Conservation (phyloP, 2,113 vertebrate genomes). For the Cyphomyrus discorhynchus region DNA sequence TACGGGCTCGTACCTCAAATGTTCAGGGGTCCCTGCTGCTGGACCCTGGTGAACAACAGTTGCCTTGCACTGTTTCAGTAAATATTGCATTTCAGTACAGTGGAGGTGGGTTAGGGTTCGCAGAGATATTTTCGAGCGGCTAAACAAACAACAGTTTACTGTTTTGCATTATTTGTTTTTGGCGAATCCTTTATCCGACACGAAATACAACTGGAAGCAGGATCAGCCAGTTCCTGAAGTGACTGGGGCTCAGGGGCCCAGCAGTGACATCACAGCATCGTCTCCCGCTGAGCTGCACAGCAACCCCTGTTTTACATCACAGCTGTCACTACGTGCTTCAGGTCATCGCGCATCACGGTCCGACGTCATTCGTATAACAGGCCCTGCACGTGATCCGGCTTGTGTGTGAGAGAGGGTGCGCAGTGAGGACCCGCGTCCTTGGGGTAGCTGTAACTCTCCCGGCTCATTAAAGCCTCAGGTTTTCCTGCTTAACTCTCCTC, state of each 20-base stretch:
- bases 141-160: background rate
- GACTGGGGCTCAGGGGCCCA: background rate
- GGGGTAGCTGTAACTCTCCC: background rate
- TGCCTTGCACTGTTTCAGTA: background rate
- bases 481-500: background rate
- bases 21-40: background rate
- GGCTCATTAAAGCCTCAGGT: background rate
- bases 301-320: background rate
- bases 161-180: background rate
- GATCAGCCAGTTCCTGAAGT: background rate
- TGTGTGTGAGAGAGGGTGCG: background rate
- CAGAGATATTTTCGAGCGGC: background rate
- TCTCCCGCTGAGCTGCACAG: background rate
- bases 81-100: background rate
- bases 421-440: background rate
- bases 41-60: background rate
- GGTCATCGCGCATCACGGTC: background rate
- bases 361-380: background rate
- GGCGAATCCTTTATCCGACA: background rate
- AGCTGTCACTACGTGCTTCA: background rate
- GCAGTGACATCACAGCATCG: background rate
- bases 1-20: background rate
- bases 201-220: background rate
- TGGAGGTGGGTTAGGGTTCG: background rate
- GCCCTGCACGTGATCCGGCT: background rate